Base-by-base conservation (phyloP, 2,797 vertebrate species). In the Danio jaintianensis region DNA sequence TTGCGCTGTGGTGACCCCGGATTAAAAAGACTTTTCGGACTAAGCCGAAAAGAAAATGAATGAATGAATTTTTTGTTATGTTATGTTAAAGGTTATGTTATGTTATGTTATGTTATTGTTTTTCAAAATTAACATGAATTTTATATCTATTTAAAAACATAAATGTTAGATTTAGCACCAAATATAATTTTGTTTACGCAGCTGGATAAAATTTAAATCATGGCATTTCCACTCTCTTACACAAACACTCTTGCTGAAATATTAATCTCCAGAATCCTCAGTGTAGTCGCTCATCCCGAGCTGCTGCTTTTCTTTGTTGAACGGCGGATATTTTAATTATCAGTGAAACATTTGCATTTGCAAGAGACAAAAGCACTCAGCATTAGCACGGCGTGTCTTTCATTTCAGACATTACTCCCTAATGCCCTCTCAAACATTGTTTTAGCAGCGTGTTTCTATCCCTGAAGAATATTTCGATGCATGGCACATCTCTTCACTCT, bases 381-480 rank as follows among this genome's bases (percentile, higher is more conserved):
- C 77, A 78, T 81, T 67, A 74, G 78, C 58, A 61, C 38, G 67
- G 76, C 66, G 70, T 69, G 64, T 52, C 55, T 84, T 82, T 63
- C 69, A 78, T 61, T 82, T 48, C 64, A 62, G 53, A 78, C 71
- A 61, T 59, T 71, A 75, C 84, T 86, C 80, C 80, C 73, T 66
- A 70, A 80, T 67, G 80, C 45, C 76, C n/a, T 47, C 73, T 74
- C n/a, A 77, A 68, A 79, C 50, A 52, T 78, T 74, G 64, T 52
- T 69, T 79, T 66, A 76, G 72, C 61, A 62, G 58, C 22, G 29
- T 13, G 40, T 72, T 62, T 67, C 53, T 52, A 56, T 79, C 79
- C 79, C 79, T 5, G 42, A 82, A 76, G 75, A 80, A 81, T 48
- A 75, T 58, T 45, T 70, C n/a, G 18, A 79, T 47, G 40, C 52